Conservation (phyloP, 2,113 vertebrate species). For the Merops nubicus region DNA sequence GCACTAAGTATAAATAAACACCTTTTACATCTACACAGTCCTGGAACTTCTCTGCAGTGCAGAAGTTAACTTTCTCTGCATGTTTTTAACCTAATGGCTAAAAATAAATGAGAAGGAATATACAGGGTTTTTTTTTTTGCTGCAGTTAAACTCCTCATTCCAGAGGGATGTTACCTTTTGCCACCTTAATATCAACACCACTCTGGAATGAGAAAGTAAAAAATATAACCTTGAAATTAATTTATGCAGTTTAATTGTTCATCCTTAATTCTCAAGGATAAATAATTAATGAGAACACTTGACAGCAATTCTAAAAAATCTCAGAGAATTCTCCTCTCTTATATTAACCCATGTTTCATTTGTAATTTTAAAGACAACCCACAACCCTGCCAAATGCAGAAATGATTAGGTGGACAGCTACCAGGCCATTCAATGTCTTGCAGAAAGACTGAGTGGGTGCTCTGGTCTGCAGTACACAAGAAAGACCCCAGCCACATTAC, state of each 20-base stretch:
- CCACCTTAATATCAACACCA: not conserved
- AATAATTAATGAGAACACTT: not conserved
- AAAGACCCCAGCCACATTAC: not conserved
- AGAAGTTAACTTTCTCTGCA: not conserved
- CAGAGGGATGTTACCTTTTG: not conserved
- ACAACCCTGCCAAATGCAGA: not conserved
- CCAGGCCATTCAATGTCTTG: not conserved
- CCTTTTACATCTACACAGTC: not conserved
- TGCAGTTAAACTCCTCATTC: not conserved
- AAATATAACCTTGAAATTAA: not conserved
- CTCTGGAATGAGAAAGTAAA: not conserved
- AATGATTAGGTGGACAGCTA: rapidly evolving
- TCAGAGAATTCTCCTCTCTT: not conserved
- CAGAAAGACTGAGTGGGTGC: not conserved
- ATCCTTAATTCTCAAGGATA: not conserved
- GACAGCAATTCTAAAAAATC: not conserved
- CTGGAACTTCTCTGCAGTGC: not conserved
- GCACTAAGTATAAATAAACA: not conserved
- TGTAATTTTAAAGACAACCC: not conserved
- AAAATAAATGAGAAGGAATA: not conserved
- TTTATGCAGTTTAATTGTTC: not conserved
- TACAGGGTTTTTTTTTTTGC: not conserved
- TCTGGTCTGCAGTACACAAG: not conserved
- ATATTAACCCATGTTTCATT: not conserved
- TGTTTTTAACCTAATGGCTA: not conserved